Evolutionary conservation across 1,140 invertebrate genomes (phyloP).

Genomic region (Copidosoma floridanum): DNA sequence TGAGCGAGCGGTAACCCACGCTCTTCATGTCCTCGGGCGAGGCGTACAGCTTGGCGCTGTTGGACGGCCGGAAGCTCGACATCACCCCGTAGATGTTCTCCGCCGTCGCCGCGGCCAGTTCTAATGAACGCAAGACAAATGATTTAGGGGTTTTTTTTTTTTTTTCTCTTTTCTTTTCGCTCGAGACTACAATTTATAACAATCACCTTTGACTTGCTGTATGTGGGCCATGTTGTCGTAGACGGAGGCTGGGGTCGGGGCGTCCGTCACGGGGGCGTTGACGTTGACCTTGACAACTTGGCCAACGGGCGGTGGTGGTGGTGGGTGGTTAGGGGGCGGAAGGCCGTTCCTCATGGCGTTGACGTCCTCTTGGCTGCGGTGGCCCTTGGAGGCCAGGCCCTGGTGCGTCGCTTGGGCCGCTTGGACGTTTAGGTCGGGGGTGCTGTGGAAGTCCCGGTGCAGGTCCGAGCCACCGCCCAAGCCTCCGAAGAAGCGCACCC

Average conservation of each 20-base stretch:
- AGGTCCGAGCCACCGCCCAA: slow-evolving; percentile 62
- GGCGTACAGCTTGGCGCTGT: slow-evolving; percentile 83
- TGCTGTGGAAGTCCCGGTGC: slow-evolving; percentile 84
- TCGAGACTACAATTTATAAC: too few relatives aligned
- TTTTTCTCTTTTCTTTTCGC: too few relatives aligned
- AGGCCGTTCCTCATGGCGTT: slow-evolving; percentile 60
- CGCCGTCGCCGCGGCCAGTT: slow-evolving; percentile 49
- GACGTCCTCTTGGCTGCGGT: slow-evolving; percentile 76
- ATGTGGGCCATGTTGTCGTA: slow-evolving; percentile 56
- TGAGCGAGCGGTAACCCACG: slow-evolving; percentile 73
- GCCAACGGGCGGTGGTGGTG: slow-evolving; percentile 69
- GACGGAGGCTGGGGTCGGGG: slow-evolving; percentile 50
- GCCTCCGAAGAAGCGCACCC: slow-evolving; percentile 60
- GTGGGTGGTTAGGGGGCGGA: slow-evolving; percentile 70
- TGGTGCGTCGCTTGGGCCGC: slow-evolving; percentile 23
- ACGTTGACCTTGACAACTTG: slow-evolving; percentile 75
- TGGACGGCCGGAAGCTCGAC: slow-evolving; percentile 82
- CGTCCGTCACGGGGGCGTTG: slow-evolving; percentile 46
- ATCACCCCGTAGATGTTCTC: slow-evolving; percentile 60
- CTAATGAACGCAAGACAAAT: slow-evolving; percentile 28
- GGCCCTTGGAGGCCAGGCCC: slow-evolving; percentile 57
- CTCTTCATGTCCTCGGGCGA: slow-evolving; percentile 80
- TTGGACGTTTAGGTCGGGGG: slow-evolving; percentile 72
- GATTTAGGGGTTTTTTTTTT: too few relatives aligned
- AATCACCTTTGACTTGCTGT: slow-evolving; percentile 54